Evolutionary conservation across 2,797 vertebrate genomes (phyloP).

Genomic region (Argentina silus): DNA sequence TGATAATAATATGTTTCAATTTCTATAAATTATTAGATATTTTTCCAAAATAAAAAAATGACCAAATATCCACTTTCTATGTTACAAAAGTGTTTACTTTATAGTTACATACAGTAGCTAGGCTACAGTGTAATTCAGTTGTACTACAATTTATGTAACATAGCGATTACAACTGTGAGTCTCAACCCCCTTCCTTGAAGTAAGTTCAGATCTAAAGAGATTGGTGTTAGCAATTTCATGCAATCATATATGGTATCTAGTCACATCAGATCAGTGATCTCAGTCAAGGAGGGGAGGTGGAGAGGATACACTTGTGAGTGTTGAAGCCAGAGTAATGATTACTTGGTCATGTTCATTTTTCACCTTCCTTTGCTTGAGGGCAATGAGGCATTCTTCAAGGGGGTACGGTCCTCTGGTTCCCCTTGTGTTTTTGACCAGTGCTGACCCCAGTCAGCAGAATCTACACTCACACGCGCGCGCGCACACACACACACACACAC

Average conservation of each 20-base stretch:
- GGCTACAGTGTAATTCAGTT: background rate
- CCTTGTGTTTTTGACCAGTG: constrained; percentile 46
- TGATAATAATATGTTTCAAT: too few species aligned
- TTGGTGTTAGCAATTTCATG: background rate
- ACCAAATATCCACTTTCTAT: too few species aligned
- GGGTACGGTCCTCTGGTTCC: constrained; percentile 32
- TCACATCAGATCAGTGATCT: background rate
- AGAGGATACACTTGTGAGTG: constrained; percentile 35
- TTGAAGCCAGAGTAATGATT: constrained; percentile 58
- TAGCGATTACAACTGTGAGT: background rate
- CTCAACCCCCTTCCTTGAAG: background rate
- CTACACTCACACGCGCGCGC: constrained; percentile 3
- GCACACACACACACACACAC: constrained; percentile 8
- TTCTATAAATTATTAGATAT: too few species aligned
- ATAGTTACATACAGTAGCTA: background rate
- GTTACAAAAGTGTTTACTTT: too few species aligned
- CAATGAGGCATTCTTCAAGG: constrained; percentile 36
- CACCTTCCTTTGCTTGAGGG: constrained; percentile 41
- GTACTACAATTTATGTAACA: background rate
- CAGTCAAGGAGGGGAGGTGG: constrained; percentile 35
- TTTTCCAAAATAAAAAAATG: too few species aligned
- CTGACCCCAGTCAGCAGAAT: constrained; percentile 50
- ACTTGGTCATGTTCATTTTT: constrained; percentile 30
- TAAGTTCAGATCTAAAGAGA: background rate
- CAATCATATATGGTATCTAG: too few species aligned